Evolutionary conservation across 2,888 invertebrate genomes (phyloP), one percentile per base, ranked within the genome.

Genomic region (Leucoma salicis): DNA sequence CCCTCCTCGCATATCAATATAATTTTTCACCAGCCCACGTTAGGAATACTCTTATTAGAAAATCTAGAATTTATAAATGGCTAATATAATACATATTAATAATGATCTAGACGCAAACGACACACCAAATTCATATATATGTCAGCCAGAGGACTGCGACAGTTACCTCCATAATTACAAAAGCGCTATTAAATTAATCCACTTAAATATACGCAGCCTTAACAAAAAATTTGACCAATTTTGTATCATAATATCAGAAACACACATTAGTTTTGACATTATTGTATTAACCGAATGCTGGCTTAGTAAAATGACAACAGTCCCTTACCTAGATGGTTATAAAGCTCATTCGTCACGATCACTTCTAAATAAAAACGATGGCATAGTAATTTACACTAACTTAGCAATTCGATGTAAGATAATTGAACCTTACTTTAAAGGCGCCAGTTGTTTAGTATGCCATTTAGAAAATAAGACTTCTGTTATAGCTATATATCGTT

Each of bases 141-240:
- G 29, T 10, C 8, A 14, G 4, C 31, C 31, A 31, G 14, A 31
- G 11, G 34, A 34, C 1, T 34, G 34, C n/a, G 2, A 21, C 13
- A 7, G 14, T 4, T 14, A 34, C 11, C 6, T 14, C 3, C 18
- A 34, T 14, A 34, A 12, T 2, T 25, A 11, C 1, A 7, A 34
- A 5, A 13, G 1, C 1, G 8, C 21, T 14, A 3, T 25, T 6
- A 11, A 34, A 12, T 13, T 34, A 24, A 14, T 34, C 4, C 34
- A 34, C n/a, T 13, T 34, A 24, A 34, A 34, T 34, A 34, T 33
- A 11, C 13, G 33, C 4, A 29, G 29, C 14, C 2, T 29, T 4
- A 29, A 29, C 12, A 29, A 34, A 33, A 33, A 33, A 12, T 33
- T 33, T 21, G 16, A 33, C 21, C n/a, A 33, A 16, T 33, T 33